Conservation (phyloP, 2,888 invertebrate genomes). For the Trissolcus brochymenae region DNA sequence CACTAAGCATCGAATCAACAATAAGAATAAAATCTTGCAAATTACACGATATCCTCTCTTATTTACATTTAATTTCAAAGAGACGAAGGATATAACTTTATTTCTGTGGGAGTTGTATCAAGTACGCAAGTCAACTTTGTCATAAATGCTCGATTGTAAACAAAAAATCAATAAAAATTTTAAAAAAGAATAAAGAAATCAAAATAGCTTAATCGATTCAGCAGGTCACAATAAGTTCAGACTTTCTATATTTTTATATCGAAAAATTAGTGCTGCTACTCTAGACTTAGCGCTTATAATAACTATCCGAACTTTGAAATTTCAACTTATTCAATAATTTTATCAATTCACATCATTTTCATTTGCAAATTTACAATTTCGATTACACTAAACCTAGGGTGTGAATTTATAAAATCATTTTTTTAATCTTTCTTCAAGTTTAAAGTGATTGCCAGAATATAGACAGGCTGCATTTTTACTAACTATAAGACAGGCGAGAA, state of each 20-base stretch:
- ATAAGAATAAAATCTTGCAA: conserved; percentile 32
- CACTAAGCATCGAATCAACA: conserved; percentile 29
- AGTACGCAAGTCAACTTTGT: conserved; percentile 8
- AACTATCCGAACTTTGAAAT: conserved; percentile 23
- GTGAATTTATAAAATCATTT: too few species aligned
- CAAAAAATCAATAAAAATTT: background rate
- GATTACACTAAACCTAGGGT: conserved; percentile 1
- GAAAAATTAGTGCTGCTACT: conserved; percentile 9
- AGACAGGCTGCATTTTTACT: too few species aligned
- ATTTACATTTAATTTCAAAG: conserved; percentile 49
- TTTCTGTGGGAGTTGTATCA: background rate
- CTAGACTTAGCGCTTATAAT: conserved; percentile 8
- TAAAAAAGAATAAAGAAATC: conserved; percentile 25
- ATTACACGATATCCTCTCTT: conserved; percentile 20
- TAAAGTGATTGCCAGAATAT: too few species aligned
- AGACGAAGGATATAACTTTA: conserved; percentile 24
- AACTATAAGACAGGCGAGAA: too few species aligned
- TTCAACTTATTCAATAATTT: conserved; percentile 11
- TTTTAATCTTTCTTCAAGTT: too few species aligned
- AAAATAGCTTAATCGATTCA: conserved; percentile 35
- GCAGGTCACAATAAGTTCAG: conserved; percentile 48
- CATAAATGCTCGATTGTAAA: conserved; percentile 28
- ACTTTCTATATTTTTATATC: conserved; percentile 47
- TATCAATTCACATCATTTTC: conserved; percentile 9
- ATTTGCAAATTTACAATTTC: conserved; percentile 22